phyloP scores from a whole-genome alignment of 2,888 invertebrate species.

The Drosophila algonquin region DNA sequence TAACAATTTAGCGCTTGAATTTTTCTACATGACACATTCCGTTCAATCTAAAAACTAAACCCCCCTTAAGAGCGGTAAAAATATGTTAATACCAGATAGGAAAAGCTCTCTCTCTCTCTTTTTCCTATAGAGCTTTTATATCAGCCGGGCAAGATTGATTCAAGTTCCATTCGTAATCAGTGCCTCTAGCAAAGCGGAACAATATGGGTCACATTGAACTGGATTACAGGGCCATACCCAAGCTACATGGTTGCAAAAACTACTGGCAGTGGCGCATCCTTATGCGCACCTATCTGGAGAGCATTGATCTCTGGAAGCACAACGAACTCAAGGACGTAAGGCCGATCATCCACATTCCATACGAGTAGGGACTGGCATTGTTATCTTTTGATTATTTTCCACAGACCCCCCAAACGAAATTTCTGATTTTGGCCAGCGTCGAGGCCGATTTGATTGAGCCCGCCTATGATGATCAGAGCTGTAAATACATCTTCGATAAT shows the following conservation, averaged over 20 bases:
- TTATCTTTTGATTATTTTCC: slow-evolving; percentile 1
- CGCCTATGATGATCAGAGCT: slow-evolving; percentile 48
- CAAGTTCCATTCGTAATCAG: slow-evolving; percentile 17
- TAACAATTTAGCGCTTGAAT: slow-evolving; percentile 33
- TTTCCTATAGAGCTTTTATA: slow-evolving; percentile 28
- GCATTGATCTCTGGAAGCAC: slow-evolving; percentile 61
- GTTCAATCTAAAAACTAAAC: slow-evolving; percentile 23
- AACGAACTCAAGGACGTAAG: slow-evolving; percentile 60
- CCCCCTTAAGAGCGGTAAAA: background rate
- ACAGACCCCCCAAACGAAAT: slow-evolving; percentile 58
- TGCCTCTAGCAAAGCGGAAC: slow-evolving; percentile 17
- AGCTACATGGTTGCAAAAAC: slow-evolving; percentile 56
- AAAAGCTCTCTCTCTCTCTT: slow-evolving; percentile 12
- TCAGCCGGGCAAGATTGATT: slow-evolving; percentile 11
- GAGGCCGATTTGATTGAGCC: slow-evolving; percentile 60
- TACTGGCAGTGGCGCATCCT: slow-evolving; percentile 67
- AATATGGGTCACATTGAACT: slow-evolving; percentile 50
- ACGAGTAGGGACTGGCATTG: too few species aligned
- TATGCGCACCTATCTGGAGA: slow-evolving; percentile 52
- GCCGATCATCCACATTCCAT: background rate
- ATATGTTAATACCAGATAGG: slow-evolving; percentile 16
- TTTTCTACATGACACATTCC: slow-evolving; percentile 23
- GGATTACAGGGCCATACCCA: slow-evolving; percentile 66
- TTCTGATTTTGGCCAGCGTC: slow-evolving; percentile 56
- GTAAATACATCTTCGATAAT: slow-evolving; percentile 48